Conservation (phyloP, 2,888 invertebrate species). For the Malacosoma neustria region DNA sequence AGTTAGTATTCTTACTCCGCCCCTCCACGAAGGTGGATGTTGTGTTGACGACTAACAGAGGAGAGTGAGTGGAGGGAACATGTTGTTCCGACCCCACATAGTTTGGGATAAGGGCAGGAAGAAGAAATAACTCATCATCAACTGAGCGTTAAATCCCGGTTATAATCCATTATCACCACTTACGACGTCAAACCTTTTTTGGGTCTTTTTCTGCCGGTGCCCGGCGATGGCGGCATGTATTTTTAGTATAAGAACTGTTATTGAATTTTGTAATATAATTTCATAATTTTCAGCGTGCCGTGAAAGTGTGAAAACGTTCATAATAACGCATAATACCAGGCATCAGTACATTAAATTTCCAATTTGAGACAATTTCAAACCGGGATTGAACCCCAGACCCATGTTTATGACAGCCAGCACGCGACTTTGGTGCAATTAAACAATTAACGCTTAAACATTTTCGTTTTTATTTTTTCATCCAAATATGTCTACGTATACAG, state of each 20-base stretch:
- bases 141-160: not conserved
- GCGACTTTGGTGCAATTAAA: slow-evolving; percentile 40
- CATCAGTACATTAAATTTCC: not conserved
- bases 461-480: slow-evolving; percentile 21
- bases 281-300: not conserved
- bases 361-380: slow-evolving; percentile 3
- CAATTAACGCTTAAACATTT: no score
- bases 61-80: no score
- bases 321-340: not conserved
- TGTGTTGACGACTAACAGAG: no score
- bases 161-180: not conserved
- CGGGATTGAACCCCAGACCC: slow-evolving; percentile 26
- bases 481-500: no score
- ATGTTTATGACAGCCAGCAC: slow-evolving; percentile 24
- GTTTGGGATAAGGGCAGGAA: no score
- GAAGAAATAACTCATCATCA: no score
- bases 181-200: not conserved
- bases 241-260: no score
- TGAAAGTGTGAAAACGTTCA: not conserved
- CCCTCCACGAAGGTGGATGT: no score
- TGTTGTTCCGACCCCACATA: no score
- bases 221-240: not conserved
- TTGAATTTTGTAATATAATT: no score
- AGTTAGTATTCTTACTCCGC: no score
- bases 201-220: not conserved